Base-by-base conservation (phyloP, 2,888 invertebrate species). In the Chloromyia formosa region DNA sequence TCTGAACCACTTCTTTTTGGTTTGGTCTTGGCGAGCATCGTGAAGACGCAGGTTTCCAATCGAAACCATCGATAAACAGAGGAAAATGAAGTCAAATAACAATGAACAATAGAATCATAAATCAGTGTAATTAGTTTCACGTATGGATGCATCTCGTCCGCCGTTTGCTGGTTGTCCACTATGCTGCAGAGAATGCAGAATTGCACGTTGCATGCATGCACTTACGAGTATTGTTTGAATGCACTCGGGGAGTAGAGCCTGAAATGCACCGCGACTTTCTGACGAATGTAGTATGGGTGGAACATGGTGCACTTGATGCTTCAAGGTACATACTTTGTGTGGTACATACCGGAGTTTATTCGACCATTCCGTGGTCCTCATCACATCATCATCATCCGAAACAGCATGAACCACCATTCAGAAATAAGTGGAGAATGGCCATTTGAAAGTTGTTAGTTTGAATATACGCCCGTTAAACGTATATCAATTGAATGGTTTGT, bases 61-160 rank as follows among this genome's bases (percentile, higher is more conserved):
- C 69, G 69, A 23, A 69, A 69, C 35, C 69, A 56, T 69, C 69
- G 69, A 69, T 56, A 56, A 69, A 69, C 54, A 78, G 53, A 72
- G 78, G 78, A 79, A 80, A 80, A 76, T 79, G 79, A 80, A 79
- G 80, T 79, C 80, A 79, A 79, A 78, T 81, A 91, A 93, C 93
- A 93, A 93, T 92, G 93, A 90, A 93, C 93, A 94, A 94, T 94
- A 92, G 93, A 89, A 87, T 91, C 92, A 94, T 94, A 94, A 94
- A 94, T 94, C 93, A 93, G 92, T 91, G 93, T 94, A 94, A 94
- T 94, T 94, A 93, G 93, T 92, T 92, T 90, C 89, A 87, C 78
- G 60, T 60, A 60, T 40, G 73, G 61, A 61, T 73, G 73, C 73
- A 73, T 73, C 61, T 45, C 66, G 66, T 66, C 22, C 66, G 49